Conservation (phyloP, 2,113 vertebrate genomes). For the Hippocampus guttulatus region DNA sequence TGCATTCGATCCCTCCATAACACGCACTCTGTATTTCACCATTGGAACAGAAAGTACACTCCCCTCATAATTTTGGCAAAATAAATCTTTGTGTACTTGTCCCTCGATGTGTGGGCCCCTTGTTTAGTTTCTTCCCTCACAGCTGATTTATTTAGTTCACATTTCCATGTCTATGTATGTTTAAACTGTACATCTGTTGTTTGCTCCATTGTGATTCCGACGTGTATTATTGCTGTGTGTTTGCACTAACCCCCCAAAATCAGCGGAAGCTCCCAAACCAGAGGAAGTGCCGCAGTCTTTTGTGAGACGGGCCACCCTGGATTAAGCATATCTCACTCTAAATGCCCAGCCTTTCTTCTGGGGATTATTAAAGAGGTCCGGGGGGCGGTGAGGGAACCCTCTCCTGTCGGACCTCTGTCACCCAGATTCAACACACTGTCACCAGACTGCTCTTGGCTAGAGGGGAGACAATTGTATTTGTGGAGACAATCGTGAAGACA, state of each 20-base stretch:
- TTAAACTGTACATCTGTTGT: constrained; percentile 37
- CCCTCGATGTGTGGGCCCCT: constrained; percentile 24
- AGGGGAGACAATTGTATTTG: constrained; percentile 41
- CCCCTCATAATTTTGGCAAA: constrained; percentile 5
- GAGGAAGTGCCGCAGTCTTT: constrained; percentile 63
- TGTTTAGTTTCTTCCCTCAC: constrained; percentile 41
- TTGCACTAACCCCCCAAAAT: constrained; percentile 52
- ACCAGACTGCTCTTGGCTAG: constrained; percentile 29
- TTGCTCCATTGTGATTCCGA: constrained; percentile 28
- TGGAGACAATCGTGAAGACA: constrained; percentile 60
- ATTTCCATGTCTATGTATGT: constrained; percentile 8
- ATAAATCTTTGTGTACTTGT: constrained; percentile 19
- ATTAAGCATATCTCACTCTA: constrained; percentile 69
- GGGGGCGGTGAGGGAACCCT: constrained; percentile 34
- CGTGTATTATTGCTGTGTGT: constrained; percentile 47
- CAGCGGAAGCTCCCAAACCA: constrained; percentile 66
- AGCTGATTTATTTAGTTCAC: constrained; percentile 14
- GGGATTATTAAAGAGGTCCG: constrained; percentile 61
- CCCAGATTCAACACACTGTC: constrained; percentile 66
- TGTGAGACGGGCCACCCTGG: constrained; percentile 59
- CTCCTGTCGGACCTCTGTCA: constrained; percentile 63
- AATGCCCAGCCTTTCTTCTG: constrained; percentile 66
- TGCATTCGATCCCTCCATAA: constrained; percentile 15
- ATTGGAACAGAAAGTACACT: constrained; percentile 51
- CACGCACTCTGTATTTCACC: constrained; percentile 43